Conservation (phyloP, 2,888 invertebrate species). For the Keiferia lycopersicella region DNA sequence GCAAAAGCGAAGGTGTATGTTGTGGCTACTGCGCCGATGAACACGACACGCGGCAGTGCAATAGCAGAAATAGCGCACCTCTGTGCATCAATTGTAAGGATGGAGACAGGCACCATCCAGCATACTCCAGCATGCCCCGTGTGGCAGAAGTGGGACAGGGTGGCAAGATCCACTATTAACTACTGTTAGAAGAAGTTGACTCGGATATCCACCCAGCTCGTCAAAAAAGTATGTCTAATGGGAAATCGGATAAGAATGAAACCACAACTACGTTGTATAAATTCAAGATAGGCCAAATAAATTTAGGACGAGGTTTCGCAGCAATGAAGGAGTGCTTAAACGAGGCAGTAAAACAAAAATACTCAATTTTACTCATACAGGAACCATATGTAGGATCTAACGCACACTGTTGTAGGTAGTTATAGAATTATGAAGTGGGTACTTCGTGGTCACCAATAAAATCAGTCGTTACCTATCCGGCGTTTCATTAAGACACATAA, state of each 20-base stretch:
- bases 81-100: constrained; percentile 15
- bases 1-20: background rate
- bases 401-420: too few relatives aligned
- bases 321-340: constrained; percentile 1
- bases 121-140: constrained; percentile 7
- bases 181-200: constrained; percentile 1
- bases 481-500: too few relatives aligned
- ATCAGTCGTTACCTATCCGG: too few relatives aligned
- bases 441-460: too few relatives aligned
- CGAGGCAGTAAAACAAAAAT: background rate
- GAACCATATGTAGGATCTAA: constrained; percentile 20
- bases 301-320: background rate
- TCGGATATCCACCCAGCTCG: too few relatives aligned
- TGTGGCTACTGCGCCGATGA: constrained; percentile 25
- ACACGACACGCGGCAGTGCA: background rate
- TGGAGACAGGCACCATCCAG: background rate
- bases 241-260: too few relatives aligned
- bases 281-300: background rate
- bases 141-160: constrained; percentile 2
- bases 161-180: background rate
- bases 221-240: too few relatives aligned
- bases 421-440: too few relatives aligned
- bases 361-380: background rate
- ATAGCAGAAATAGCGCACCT: background rate
- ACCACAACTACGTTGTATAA: background rate